Conservation (phyloP, 2,113 vertebrate species). For the Dasyurus viverrinus region DNA sequence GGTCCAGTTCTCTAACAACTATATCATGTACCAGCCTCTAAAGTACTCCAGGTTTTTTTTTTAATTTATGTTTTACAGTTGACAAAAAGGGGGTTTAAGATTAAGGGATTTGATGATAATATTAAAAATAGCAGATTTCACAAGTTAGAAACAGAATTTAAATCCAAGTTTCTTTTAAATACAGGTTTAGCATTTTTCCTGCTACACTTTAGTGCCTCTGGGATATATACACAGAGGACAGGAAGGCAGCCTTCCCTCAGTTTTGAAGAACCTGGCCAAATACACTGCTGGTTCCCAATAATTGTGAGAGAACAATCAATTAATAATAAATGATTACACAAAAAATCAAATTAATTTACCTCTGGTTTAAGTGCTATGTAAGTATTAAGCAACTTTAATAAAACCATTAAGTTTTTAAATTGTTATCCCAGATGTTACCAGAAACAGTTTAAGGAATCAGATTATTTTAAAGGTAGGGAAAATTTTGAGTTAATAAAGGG, state of each 20-base stretch:
- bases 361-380: conserved; percentile 9
- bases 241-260: background rate
- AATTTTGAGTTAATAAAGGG: conserved; percentile 45
- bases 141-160: background rate
- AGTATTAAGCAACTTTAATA: conserved; percentile 38
- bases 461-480: background rate
- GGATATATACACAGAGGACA: background rate
- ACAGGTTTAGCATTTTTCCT: background rate
- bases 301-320: conserved; percentile 17
- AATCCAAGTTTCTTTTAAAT: background rate
- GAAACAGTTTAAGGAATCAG: conserved; percentile 15
- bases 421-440: conserved; percentile 11
- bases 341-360: conserved; percentile 39
- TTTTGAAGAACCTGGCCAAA: background rate
- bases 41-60: background rate
- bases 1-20: background rate
- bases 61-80: background rate
- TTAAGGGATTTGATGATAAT: background rate
- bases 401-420: conserved; percentile 22
- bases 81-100: background rate
- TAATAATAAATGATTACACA: conserved; percentile 24
- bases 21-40: background rate
- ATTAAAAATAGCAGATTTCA: background rate
- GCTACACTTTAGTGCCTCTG: background rate
- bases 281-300: background rate